phyloP scores from a whole-genome alignment of 2,113 vertebrate genomes.

The Gambusia holbrooki region DNA sequence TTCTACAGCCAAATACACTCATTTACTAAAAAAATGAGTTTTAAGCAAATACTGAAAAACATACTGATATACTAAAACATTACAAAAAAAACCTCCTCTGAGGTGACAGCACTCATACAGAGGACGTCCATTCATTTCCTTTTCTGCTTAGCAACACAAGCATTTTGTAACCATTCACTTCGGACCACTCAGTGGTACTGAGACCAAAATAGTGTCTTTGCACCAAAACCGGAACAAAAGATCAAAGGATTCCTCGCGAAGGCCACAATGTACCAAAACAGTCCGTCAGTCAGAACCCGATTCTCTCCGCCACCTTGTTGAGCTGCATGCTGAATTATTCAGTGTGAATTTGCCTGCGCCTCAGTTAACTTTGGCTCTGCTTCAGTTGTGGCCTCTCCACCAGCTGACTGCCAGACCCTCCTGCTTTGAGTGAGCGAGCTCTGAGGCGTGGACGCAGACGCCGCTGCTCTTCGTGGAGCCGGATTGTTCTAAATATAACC shows the following conservation, averaged over 20 bases:
- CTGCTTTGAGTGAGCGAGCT: slow-evolving; percentile 12
- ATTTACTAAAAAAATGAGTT: background rate
- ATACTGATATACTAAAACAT: too few relatives aligned
- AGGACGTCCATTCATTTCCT: background rate
- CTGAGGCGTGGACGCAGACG: slow-evolving; percentile 30
- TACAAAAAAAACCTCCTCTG: background rate
- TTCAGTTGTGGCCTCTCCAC: slow-evolving; percentile 32
- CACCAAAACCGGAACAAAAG: background rate
- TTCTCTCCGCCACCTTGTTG: slow-evolving; percentile 24
- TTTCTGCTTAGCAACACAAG: background rate
- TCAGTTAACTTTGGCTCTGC: slow-evolving; percentile 49
- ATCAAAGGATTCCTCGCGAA: background rate
- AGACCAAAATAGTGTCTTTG: slow-evolving; percentile 1
- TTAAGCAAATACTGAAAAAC: background rate
- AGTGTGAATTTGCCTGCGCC: slow-evolving; percentile 39
- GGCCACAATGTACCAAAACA: slow-evolving; percentile 25
- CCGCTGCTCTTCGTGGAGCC: slow-evolving; percentile 34
- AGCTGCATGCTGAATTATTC: slow-evolving; percentile 70
- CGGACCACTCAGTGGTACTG: background rate
- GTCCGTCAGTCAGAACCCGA: slow-evolving; percentile 34
- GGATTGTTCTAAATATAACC: slow-evolving; percentile 65
- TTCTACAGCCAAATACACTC: background rate
- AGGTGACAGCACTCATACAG: background rate
- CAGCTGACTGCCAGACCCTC: slow-evolving; percentile 49
- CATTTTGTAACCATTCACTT: background rate